Conservation (phyloP, 2,797 vertebrate species). For the Sebastes trivittatus region DNA sequence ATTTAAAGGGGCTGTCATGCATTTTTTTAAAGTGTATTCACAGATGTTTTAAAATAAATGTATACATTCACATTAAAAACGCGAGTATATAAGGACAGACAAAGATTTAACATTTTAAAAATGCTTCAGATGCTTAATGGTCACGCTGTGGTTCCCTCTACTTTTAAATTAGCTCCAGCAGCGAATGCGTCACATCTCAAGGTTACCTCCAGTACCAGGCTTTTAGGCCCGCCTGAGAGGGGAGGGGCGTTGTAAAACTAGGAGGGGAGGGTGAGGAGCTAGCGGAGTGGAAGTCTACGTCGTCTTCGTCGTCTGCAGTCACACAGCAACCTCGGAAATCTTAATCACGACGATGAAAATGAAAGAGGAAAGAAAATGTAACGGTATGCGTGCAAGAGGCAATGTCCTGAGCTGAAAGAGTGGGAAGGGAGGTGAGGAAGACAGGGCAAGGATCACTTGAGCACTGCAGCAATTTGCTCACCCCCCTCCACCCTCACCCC, state of each 20-base stretch:
- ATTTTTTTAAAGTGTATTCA: neutral
- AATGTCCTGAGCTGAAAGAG: neutral
- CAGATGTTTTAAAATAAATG: neutral
- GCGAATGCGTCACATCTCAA: constrained; percentile 76
- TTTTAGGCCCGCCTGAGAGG: constrained; percentile 30
- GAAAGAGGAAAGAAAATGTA: neutral
- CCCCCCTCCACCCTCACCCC: constrained; percentile 11
- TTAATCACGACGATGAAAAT: neutral
- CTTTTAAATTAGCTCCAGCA: constrained; percentile 31
- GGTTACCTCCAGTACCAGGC: constrained; percentile 60
- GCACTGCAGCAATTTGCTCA: constrained; percentile 68
- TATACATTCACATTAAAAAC: neutral
- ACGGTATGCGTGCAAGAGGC: neutral
- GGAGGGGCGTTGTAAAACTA: constrained; percentile 1
- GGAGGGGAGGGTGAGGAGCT: constrained; percentile 12
- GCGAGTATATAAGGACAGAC: neutral
- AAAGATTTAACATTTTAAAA: neutral
- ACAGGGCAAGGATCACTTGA: constrained; percentile 51
- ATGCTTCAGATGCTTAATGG: neutral
- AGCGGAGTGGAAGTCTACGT: neutral
- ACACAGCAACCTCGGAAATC: constrained; percentile 1
- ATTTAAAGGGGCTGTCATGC: neutral
- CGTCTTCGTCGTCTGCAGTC: constrained; percentile 23
- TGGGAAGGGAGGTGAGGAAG: neutral
- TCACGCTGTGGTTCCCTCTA: neutral